Conservation (phyloP, 2,888 invertebrate species). For the Cephus sareptanus region DNA sequence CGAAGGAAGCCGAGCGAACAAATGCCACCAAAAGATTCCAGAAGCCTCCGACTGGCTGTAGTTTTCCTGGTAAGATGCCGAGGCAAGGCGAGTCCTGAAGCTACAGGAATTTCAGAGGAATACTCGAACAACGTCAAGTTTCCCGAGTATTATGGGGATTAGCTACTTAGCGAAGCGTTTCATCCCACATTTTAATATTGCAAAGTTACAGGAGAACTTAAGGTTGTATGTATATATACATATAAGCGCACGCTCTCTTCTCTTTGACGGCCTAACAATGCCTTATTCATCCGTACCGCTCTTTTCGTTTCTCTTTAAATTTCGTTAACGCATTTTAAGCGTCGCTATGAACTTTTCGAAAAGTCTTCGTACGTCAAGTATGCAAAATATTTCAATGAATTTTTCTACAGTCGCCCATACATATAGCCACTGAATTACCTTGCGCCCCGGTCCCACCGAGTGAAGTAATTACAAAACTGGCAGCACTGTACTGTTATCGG, state of each 20-base stretch:
- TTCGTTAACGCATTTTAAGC: neutral
- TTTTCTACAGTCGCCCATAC: neutral
- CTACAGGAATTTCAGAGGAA: neutral
- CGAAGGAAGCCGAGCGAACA: neutral
- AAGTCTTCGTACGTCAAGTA: too few species aligned
- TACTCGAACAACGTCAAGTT: neutral
- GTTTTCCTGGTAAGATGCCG: neutral
- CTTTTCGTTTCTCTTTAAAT: neutral
- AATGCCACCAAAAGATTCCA: neutral
- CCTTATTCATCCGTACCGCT: neutral
- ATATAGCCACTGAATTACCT: neutral
- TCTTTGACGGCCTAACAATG: neutral
- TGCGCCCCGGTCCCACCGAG: neutral
- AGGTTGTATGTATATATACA: neutral
- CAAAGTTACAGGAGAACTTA: neutral
- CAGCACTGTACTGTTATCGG: neutral
- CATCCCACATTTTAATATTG: neutral
- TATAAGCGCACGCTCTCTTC: neutral
- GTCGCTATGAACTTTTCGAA: neutral
- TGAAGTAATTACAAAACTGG: neutral
- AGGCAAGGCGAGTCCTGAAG: neutral
- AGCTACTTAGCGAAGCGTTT: neutral
- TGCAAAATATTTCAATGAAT: neutral
- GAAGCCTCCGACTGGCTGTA: neutral
- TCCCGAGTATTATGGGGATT: neutral